phyloP scores from a whole-genome alignment of 2,888 invertebrate genomes.

The Listrodromus nycthemerus region DNA sequence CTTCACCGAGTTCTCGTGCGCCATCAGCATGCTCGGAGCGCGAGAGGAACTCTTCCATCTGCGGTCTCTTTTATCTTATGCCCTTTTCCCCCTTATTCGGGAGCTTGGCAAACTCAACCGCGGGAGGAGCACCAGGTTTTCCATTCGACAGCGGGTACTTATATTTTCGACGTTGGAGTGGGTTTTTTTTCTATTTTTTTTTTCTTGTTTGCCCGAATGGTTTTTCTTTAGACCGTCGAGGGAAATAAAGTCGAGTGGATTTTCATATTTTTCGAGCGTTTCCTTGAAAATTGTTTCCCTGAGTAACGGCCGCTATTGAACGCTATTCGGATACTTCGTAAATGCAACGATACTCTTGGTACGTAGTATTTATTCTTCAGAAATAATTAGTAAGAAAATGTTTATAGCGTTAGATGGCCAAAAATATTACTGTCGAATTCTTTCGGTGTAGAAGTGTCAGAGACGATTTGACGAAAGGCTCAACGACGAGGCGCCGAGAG shows the following conservation, averaged over 20 bases:
- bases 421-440: background rate
- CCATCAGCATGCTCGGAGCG: constrained; percentile 38
- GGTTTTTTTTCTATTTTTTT: constrained; percentile 51
- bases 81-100: constrained; percentile 48
- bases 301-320: no score
- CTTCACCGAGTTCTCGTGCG: constrained; percentile 35
- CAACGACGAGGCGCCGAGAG: constrained; percentile 62
- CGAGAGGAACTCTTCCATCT: constrained; percentile 64
- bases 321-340: no score
- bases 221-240: background rate
- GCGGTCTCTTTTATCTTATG: constrained; percentile 65
- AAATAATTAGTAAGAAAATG: background rate
- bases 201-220: background rate
- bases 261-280: background rate
- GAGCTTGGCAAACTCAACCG: constrained; percentile 45
- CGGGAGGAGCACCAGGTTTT: constrained; percentile 36
- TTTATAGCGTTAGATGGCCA: background rate
- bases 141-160: constrained; percentile 63
- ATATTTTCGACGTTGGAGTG: constrained; percentile 66
- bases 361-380: background rate
- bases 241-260: constrained; percentile 16
- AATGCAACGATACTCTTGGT: background rate
- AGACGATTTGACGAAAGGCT: constrained; percentile 61
- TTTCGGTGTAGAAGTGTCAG: background rate
- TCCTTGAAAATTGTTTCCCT: background rate